Conservation (phyloP, 2,797 vertebrate genomes). For the Vespertilio murinus region DNA sequence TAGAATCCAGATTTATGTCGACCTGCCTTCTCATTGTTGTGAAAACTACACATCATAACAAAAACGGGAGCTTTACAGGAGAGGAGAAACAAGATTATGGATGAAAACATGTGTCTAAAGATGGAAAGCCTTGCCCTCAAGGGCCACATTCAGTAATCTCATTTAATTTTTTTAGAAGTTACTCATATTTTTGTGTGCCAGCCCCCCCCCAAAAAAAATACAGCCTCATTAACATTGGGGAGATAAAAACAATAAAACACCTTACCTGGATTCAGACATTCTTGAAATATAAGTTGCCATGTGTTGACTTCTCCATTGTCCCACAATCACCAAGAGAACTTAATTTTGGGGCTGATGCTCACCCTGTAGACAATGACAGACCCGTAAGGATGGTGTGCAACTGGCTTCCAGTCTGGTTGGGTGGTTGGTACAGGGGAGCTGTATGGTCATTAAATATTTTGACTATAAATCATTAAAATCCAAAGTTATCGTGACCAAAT, state of each 20-base stretch:
- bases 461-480: neutral
- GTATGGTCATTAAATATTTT: neutral
- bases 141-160: neutral
- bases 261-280: neutral
- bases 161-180: neutral
- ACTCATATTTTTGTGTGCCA: neutral
- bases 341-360: neutral
- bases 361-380: neutral
- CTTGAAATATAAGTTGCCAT: neutral
- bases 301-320: neutral
- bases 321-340: neutral
- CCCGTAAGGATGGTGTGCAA: neutral
- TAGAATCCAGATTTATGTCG: neutral
- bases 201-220: neutral
- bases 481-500: neutral
- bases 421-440: neutral
- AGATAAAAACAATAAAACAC: neutral
- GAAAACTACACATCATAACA: neutral
- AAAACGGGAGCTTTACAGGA: neutral
- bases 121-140: neutral
- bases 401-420: neutral
- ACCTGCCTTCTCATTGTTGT: neutral
- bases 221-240: neutral
- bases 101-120: neutral
- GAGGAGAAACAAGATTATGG: neutral